Evolutionary conservation across 1,140 invertebrate species (phyloP), one percentile per base, ranked within the genome.

Genomic region (Lycorma delicatula): DNA sequence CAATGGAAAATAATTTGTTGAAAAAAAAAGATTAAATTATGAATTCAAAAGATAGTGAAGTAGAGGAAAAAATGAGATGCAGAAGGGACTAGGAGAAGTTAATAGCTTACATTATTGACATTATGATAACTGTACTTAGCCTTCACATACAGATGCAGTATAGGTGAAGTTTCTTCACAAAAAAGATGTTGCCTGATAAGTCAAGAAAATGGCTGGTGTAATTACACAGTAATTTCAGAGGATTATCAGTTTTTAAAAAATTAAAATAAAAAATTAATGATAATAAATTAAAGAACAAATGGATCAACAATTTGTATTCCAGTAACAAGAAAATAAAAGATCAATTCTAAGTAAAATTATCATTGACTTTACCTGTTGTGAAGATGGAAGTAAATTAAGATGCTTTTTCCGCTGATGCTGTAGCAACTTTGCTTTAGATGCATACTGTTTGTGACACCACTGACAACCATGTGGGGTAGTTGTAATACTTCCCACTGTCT

Each of bases 361-460:
- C 29, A 31, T 13, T 7, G 6, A 31, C 29, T 6, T 60, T 58
- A 68, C 63, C 59, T 65, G 58, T 23, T 62, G 54, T 26, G 60
- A 27, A 29, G 59, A 51, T 20, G 67, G 65, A 16, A 68, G 70
- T 23, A 76, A 53, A 34, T 77, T 73, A 11, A 79, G 68, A 68
- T 91, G 89, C 48, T 86, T 84, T 61, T 87, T 87, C 1, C 87
- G 76, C 67, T 89, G 84, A 72, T 92, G 89, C 67, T 89, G 85
- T 59, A 89, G 71, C 3, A 92, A 73, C 68, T 91, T 91, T 1
- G 86, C 86, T 68, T 87, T 86, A 59, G 83, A 82, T 1, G 88
- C 86, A 69, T 91, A 91, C 65, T 92, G 87, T 66, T 88, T 88
- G 68, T 89, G 85, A 70, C 89, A 93, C 81, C 84, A 89, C 51